Evolutionary conservation across 2,113 vertebrate genomes (phyloP).

Genomic region (Hippocampus abdominalis): DNA sequence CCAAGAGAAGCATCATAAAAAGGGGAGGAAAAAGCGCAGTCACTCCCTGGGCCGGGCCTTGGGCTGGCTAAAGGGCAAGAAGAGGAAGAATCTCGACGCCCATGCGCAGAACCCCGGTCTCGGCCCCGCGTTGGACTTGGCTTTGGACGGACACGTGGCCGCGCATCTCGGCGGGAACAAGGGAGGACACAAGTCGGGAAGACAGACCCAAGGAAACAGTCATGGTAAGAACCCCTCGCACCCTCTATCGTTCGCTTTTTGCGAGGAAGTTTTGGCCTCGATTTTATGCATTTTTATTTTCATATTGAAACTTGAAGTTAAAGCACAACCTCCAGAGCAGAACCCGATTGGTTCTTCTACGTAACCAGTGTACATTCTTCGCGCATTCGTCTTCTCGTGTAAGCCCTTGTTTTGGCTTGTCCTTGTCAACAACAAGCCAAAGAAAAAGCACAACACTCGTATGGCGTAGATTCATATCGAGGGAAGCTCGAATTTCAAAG

Average conservation of each 20-base stretch:
- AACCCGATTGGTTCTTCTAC: not conserved
- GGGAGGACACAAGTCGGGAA: constrained; percentile 47
- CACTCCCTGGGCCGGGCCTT: constrained; percentile 58
- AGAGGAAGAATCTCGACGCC: constrained; percentile 41
- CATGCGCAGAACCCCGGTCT: constrained; percentile 54
- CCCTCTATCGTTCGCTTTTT: not conserved
- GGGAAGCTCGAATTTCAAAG: no score
- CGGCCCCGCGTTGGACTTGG: constrained; percentile 58
- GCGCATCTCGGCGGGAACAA: constrained; percentile 42
- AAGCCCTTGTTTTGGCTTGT: not conserved
- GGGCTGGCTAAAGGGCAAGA: constrained; percentile 66
- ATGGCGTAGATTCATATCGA: no score
- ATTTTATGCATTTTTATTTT: not conserved
- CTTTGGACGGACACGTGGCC: constrained; percentile 36
- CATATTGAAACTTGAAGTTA: not conserved
- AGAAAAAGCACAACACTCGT: not conserved
- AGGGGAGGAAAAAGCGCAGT: constrained; percentile 70
- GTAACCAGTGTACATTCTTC: not conserved
- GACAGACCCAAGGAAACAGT: constrained; percentile 44
- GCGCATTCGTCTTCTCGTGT: not conserved
- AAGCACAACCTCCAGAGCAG: not conserved
- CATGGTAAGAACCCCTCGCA: constrained; percentile 43
- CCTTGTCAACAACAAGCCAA: not conserved
- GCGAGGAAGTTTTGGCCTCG: not conserved
- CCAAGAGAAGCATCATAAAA: constrained; percentile 62